Base-by-base conservation (phyloP, 1,140 invertebrate species). In the Colletes latitarsis region DNA sequence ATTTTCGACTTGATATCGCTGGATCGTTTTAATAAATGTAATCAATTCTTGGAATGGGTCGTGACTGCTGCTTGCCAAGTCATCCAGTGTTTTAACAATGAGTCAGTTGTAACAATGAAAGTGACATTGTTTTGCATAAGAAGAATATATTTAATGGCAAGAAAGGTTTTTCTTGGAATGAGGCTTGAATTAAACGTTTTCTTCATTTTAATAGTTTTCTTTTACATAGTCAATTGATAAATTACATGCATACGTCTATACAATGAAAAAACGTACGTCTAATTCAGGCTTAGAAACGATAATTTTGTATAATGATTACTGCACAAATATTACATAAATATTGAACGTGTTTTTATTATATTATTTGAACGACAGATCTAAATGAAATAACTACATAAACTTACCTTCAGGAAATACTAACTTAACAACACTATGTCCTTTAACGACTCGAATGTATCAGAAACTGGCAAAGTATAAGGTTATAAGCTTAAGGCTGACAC, bases 31-130 rank as follows among this genome's bases (percentile, higher is more conserved):
- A 39, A 12, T 14, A 52, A 12, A 19, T 19, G 4, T 15, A 52
- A 60, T 58, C 15, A 52, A 52, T 74, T 64, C n/a, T 10, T 41
- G 10, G 39, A 55, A 75, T 55, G 10, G 15, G 21, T 66, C 9
- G 17, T 43, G 14, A 17, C 4, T 75, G 4, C 19, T 55, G 15
- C 8, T 43, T 64, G n/a, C 4, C 12, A 74, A 53, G 10, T 63
- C 43, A 62, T 41, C 4, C 17, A 74, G 17, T 63, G 17, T 52
- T 63, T 52, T 39, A 64, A 74, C 12, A 74, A 74, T 74, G 17
- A 74, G 12, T 74, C 46, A 73, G n/a, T 62, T 4, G 39, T n/a
- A n/a, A 52, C 8, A 73, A 62, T 49, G n/a, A 14, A 52, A 17
- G 12, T 39, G 30, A 5, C 9, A 49, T 39, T 30, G 46, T 63